phyloP scores from a whole-genome alignment of 2,888 invertebrate genomes.

The Periphyllus acericola region DNA sequence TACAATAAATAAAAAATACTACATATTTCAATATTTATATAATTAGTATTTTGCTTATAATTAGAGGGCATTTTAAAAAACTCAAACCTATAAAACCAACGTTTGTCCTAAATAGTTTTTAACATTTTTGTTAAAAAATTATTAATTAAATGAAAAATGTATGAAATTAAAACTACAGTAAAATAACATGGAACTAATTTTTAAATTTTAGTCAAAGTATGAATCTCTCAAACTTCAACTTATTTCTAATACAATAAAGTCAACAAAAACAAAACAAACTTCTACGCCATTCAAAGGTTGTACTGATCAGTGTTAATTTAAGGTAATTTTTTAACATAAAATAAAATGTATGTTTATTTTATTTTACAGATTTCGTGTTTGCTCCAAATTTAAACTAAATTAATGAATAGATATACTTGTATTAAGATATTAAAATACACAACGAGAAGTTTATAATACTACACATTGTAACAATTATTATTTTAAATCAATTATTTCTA shows the following conservation, averaged over 20 bases:
- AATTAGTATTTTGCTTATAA: neutral
- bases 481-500: constrained; percentile 66
- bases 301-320: neutral
- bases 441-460: neutral
- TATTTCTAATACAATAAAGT: constrained; percentile 14
- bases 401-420: neutral
- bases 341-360: constrained; percentile 1
- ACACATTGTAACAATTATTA: constrained; percentile 15
- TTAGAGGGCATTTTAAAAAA: neutral
- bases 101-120: neutral
- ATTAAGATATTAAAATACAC: neutral
- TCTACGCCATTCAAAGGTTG: constrained; percentile 12
- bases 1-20: no score
- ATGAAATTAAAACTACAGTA: neutral
- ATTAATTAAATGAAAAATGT: neutral
- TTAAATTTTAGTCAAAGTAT: constrained; percentile 21
- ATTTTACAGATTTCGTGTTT: constrained; percentile 38
- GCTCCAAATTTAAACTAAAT: constrained; percentile 8
- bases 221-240: constrained; percentile 32
- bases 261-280: constrained; percentile 17
- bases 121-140: neutral
- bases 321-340: neutral
- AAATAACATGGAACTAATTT: neutral
- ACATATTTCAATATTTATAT: neutral
- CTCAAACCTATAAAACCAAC: neutral